Evolutionary conservation across 2,888 invertebrate species (phyloP).

Genomic region (Lamproptera curius): DNA sequence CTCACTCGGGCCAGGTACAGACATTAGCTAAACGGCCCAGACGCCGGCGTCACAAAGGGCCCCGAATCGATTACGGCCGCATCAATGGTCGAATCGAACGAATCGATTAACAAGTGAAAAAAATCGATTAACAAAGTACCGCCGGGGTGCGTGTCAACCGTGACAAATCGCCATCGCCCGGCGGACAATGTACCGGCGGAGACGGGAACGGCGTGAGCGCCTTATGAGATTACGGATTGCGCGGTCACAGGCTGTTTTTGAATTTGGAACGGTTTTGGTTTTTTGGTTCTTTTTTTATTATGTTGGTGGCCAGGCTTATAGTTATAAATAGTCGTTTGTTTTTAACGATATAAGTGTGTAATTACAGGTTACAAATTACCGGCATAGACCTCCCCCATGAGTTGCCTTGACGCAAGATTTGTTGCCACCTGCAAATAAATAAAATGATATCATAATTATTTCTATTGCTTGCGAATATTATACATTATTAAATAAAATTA

Average conservation of each 20-base stretch:
- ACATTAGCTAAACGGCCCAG: conserved; percentile 16
- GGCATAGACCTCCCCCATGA: no score
- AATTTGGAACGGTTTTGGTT: neutral
- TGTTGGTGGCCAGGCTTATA: no score
- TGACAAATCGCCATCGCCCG: conserved; percentile 55
- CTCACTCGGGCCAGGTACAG: no score
- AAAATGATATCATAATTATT: no score
- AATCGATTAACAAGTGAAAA: conserved; percentile 65
- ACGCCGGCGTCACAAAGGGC: conserved; percentile 58
- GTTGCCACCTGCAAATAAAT: no score
- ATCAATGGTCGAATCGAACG: conserved; percentile 65
- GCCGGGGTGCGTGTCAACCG: conserved; percentile 60
- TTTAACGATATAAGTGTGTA: no score
- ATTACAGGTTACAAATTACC: no score
- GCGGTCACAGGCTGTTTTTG: conserved; percentile 43
- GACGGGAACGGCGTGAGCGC: conserved; percentile 62
- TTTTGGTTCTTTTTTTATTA: neutral
- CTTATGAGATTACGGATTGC: conserved; percentile 62
- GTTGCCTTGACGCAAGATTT: no score
- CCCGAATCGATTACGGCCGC: conserved; percentile 64
- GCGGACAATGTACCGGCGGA: conserved; percentile 69
- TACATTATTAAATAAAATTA: no score
- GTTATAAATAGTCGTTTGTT: no score
- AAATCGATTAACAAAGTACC: conserved; percentile 65
- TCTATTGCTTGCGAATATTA: no score